phyloP scores from a whole-genome alignment of 2,797 vertebrate genomes.

The Pogonophryne albipinna region DNA sequence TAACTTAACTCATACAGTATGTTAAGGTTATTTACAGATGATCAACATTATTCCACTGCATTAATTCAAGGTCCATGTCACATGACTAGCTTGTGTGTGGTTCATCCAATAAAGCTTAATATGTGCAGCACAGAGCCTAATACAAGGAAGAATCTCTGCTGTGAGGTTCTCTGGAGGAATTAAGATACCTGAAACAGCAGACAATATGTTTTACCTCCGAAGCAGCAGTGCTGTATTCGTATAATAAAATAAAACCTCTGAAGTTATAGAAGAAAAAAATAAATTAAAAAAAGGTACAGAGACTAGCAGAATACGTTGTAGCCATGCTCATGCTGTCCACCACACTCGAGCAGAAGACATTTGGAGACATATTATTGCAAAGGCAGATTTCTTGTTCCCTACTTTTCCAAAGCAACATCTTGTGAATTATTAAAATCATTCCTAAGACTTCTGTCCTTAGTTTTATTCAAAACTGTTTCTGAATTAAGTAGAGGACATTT shows the following conservation, averaged over 20 bases:
- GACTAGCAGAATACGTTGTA: conserved; percentile 1
- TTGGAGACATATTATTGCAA: conserved; percentile 48
- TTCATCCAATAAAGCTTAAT: conserved; percentile 54
- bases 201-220: conserved; percentile 48
- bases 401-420: conserved; percentile 64
- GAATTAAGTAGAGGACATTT: conserved; percentile 38
- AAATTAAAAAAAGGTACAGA: conserved; percentile 18
- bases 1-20: neutral
- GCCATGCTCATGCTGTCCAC: conserved; percentile 32
- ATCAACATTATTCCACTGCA: neutral
- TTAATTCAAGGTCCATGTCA: neutral
- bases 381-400: conserved; percentile 62
- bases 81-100: neutral
- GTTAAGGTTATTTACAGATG: conserved; percentile 1
- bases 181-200: conserved; percentile 38
- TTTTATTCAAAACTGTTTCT: conserved; percentile 53
- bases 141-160: conserved; percentile 42
- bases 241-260: conserved; percentile 39
- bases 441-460: conserved; percentile 39
- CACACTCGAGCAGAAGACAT: conserved; percentile 35
- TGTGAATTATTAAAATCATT: conserved; percentile 80
- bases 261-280: neutral
- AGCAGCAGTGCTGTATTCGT: conserved; percentile 23
- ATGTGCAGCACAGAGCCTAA: conserved; percentile 29
- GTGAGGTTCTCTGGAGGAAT: conserved; percentile 47